Evolutionary conservation across 2,113 vertebrate genomes (phyloP), one percentile per base, ranked within the genome.

Genomic region (Megalops atlanticus): DNA sequence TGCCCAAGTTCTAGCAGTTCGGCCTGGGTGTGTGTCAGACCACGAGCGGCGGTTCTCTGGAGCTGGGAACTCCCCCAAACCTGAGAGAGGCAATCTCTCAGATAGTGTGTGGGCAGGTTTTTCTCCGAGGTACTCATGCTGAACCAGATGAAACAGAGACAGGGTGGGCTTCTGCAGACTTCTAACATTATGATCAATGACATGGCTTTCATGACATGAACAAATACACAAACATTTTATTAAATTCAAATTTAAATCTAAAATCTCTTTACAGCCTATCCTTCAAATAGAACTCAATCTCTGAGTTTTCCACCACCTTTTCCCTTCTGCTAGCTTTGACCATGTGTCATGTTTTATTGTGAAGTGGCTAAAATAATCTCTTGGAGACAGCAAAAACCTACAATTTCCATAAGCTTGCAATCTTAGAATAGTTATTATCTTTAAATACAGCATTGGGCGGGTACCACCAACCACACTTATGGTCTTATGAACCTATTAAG

Each of bases 371-470:
- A 52, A 52, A 77, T 54, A 54, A 77, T 77, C 36, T 31, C 15
- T 36, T 33, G 49, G 8, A 54, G 45, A 77, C 27, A 52, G 41
- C 27, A 31, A 77, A 54, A 36, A 27, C 75, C 75, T 77, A 38
- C 47, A 77, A 54, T 77, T 77, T 77, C 36, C 75, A 77, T 35
- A 52, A 27, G 47, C 21, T 27, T 52, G 75, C 75, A 52, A 77
- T 36, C 33, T 33, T n/a, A 33, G 75, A 54, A 52, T 52, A 77
- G 41, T 54, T 77, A 77, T 52, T 77, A 77, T 38, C 75, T 54
- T 77, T 52, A 77, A 54, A 52, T 54, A 21, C 38, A 54, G 31
- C 36, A 52, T 36, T 52, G 45, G 45, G 75, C 38, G 5, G 75
- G 45, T 77, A 77, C 27, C 75, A 54, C 75, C 33, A 24, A 21